Percentiles rank a stretch among this genome's conserved stretches.
Evolutionary conservation across 2,113 vertebrate genomes (phyloP).

Genomic region (Megaceryle torquata): DNA sequence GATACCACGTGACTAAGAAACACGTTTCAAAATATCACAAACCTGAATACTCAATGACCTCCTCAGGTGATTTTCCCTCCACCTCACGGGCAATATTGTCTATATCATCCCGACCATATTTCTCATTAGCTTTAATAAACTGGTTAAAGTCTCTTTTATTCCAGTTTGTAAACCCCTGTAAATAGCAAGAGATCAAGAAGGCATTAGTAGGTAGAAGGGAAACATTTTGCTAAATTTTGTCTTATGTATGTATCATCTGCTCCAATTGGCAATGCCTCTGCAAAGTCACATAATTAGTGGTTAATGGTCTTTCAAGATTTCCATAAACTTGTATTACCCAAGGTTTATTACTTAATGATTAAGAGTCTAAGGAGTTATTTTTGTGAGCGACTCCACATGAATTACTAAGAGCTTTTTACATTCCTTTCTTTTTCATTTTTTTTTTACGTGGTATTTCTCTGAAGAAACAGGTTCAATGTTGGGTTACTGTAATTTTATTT

Average conservation of each 20-base stretch:
- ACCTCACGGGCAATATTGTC: conserved; percentile 89
- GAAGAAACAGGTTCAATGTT: not conserved
- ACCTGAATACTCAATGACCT: conserved; percentile 92
- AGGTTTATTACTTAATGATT: conserved; percentile 8
- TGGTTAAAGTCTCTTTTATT: conserved; percentile 92
- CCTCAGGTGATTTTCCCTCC: conserved; percentile 87
- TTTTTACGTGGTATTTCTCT: not conserved
- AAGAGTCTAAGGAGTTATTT: not conserved
- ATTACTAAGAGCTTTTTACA: not conserved
- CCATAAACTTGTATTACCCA: not conserved
- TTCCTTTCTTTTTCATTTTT: not conserved
- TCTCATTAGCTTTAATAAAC: conserved; percentile 92
- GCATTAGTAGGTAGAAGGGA: not conserved
- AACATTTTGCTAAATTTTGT: not conserved
- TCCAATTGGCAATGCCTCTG: not conserved
- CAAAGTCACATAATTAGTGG: not conserved
- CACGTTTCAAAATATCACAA: not conserved
- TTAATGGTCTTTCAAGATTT: conserved; percentile 12
- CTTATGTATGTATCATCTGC: not conserved
- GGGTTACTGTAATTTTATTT: not conserved
- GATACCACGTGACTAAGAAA: not conserved
- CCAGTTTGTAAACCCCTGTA: conserved; percentile 89
- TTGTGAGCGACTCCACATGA: not conserved
- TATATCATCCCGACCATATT: conserved; percentile 88
- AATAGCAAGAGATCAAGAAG: conserved; percentile 13